phyloP scores from a whole-genome alignment of 2,888 invertebrate species.

The Merodon equestris region DNA sequence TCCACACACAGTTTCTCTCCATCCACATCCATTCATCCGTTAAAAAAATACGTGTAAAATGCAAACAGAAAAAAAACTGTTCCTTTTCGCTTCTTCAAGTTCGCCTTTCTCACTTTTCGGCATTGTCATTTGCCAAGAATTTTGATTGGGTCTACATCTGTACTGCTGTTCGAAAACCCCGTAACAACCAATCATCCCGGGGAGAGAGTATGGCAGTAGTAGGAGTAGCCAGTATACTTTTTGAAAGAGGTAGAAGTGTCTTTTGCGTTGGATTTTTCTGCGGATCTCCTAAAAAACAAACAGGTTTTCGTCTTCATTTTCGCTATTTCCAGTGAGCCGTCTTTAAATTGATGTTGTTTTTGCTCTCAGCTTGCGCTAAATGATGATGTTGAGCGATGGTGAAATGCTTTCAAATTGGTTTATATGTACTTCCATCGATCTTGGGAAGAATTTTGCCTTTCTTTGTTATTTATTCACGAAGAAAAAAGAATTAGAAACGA shows the following conservation, averaged over 20 bases:
- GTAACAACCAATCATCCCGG: slow-evolving; percentile 12
- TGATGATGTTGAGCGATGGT: slow-evolving; percentile 39
- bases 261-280: slow-evolving; percentile 63
- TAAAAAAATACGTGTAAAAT: neutral
- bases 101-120: slow-evolving; percentile 32
- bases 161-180: too few relatives aligned
- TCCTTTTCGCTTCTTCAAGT: slow-evolving; percentile 20
- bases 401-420: slow-evolving; percentile 59
- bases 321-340: neutral
- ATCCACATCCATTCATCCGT: too few relatives aligned
- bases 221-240: neutral
- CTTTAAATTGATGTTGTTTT: slow-evolving; percentile 4
- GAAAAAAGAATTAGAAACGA: neutral
- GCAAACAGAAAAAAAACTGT: slow-evolving; percentile 20
- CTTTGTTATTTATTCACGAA: neutral
- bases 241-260: neutral
- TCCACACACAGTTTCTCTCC: slow-evolving; percentile 7
- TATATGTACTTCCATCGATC: slow-evolving; percentile 36
- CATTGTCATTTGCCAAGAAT: slow-evolving; percentile 60
- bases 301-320: slow-evolving; percentile 49
- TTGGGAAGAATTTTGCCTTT: slow-evolving; percentile 14
- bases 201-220: neutral
- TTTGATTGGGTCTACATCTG: slow-evolving; percentile 34
- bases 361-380: slow-evolving; percentile 30
- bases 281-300: slow-evolving; percentile 47